Evolutionary conservation across 2,113 vertebrate genomes (phyloP).

Genomic region (Pseudolaguvia tuberculata): DNA sequence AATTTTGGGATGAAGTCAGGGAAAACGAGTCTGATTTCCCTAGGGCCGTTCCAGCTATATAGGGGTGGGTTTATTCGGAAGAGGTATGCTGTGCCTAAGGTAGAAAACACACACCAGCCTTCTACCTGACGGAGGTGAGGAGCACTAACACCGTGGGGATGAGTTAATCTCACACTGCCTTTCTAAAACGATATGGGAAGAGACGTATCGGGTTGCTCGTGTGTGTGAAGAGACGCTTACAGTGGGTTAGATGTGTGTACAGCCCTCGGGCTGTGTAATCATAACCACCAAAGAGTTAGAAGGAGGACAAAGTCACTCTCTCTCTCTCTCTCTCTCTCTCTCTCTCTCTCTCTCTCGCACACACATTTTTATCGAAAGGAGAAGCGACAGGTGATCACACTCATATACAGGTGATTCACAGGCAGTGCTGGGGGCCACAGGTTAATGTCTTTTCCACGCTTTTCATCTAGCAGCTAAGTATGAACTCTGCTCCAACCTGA

Average conservation of each 20-base stretch:
- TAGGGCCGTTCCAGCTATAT: constrained; percentile 18
- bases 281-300: constrained; percentile 30
- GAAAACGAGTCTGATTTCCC: constrained; percentile 44
- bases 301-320: constrained; percentile 17
- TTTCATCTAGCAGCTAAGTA: constrained; percentile 36
- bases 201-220: constrained; percentile 42
- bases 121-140: constrained; percentile 35
- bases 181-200: constrained; percentile 33
- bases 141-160: constrained; percentile 31
- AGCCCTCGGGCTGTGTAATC: constrained; percentile 43
- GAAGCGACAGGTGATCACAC: constrained; percentile 37
- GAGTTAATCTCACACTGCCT: constrained; percentile 39
- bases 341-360: constrained; percentile 6
- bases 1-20: constrained; percentile 45
- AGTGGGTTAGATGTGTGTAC: constrained; percentile 21
- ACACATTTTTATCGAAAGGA: constrained; percentile 3
- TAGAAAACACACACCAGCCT: constrained; percentile 19
- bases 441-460: constrained; percentile 48
- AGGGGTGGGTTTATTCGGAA: constrained; percentile 28
- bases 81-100: constrained; percentile 40
- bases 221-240: constrained; percentile 11
- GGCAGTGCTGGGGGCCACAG: constrained; percentile 34
- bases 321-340: background rate
- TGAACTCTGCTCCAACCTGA: constrained; percentile 13
- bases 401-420: constrained; percentile 31